Base-by-base conservation (phyloP, 2,888 invertebrate genomes). In the Tetragonula carbonaria region DNA sequence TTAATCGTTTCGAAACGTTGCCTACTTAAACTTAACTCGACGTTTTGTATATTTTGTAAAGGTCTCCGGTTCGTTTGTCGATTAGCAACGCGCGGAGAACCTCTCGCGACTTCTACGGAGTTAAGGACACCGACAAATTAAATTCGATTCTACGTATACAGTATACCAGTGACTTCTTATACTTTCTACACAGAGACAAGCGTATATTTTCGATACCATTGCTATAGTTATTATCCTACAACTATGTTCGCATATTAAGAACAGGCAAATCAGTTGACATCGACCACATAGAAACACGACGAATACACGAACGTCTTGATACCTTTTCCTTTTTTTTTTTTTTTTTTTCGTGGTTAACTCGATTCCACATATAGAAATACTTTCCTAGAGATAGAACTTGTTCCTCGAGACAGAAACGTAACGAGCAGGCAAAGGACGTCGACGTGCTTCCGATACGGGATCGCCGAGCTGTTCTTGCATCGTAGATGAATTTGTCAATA, bases 131-230 rank as follows among this genome's bases (percentile, higher is more conserved):
- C 71, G 63, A 38, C 45, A 51, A 38, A 76, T 76, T 55, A 57
- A 45, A 76, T 76, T 76, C 76, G 33, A 21, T 70, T 75, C 67
- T 79, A 81, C 28, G 72, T 59, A 45, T 59, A 78, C 70, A 33
- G 53, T 72, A 65, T 84, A 84, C 74, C 65, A 83, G 55, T 70
- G 73, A 79, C 62, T 80, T 33, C 33, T 77, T 63, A 62, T 74
- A 70, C 51, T 79, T 23, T 76, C 71, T 84, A 84, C 73, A 81
- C 67, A 72, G 65, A 72, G 67, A 88, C 72, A 79, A 79, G 71
- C 74, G 78, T 84, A 83, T 84, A 88, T 38, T 86, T 74, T 78
- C 71, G 74, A 78, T 74, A 83, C 45, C 74, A 57, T 80, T 78
- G 38, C 75, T 72, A 75, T 79, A 77, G 72, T 75, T 73, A 81